Evolutionary conservation across 2,888 invertebrate species (phyloP), one percentile per base, ranked within the genome.

Genomic region (Psylliodes chrysocephalus): DNA sequence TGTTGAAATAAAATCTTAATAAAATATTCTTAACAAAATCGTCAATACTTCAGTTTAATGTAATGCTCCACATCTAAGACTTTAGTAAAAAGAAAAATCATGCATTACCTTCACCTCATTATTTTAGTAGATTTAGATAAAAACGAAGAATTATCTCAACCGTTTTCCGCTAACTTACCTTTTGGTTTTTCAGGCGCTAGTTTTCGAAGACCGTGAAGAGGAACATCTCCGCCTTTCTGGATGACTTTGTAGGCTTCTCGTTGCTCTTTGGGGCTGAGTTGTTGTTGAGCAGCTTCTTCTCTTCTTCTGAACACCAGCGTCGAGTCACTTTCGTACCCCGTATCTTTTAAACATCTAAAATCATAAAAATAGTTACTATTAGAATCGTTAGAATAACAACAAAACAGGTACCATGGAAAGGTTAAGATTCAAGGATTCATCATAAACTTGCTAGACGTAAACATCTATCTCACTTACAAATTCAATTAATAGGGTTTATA

Each of bases 171-270:
- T 14, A 17, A 63, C 62, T 61, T 83, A 91, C 91, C 91, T 87
- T 89, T 91, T 17, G 90, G 90, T 78, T 89, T 88, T 80, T 92
- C 91, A 19, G 97, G 97, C 12, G 94, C 95, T 14, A 91, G 91
- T 77, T 96, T 96, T 44, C 96, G 88, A 78, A 98, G 89, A 40
- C 98, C 98, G 78, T 94, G 89, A 7, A 95, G 85, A 0, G 98
- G 98, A 1, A 97, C 95, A 82, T 98, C 97, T 0, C 96, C 97
- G 0, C 98, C 98, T 63, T 91, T 91, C 79, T 97, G 97, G 60
- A 98, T 89, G 68, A 89, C 90, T 78, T 91, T 91, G 83, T 98
- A 98, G 8, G 91, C 92, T 66, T 91, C 89, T 66, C 90, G 89
- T 73, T 94, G 90, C 78, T 95, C 93, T n/a, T 90, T 87, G 0